Evolutionary conservation across 2,888 invertebrate species (phyloP), one percentile per base, ranked within the genome.

Genomic region (Strigamia crassipes): DNA sequence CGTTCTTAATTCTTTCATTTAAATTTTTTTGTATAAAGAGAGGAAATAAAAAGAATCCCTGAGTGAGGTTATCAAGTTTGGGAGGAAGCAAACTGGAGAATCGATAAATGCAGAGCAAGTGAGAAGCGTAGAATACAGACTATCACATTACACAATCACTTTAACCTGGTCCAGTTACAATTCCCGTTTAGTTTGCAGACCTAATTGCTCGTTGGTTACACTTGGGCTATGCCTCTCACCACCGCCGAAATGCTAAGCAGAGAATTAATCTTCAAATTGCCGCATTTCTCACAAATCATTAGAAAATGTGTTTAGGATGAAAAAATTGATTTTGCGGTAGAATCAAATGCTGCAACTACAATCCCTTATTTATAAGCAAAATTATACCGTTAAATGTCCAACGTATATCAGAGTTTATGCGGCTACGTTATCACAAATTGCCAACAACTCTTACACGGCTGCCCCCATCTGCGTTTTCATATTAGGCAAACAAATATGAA

Each of bases 81-180:
- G 66, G 66, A 66, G 66, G 51, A 51, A 51, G 66, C 66, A 66
- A 66, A 66, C 66, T 23, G 66, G 23, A 27, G 27, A n/a, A 66
- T 66, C 66, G 66, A 66, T 66, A 66, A 66, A 66, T 66, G 66
- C 66, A 66, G 66, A 66, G 66, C 66, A 66, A 27, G 66, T 66
- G 66, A 66, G 66, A 66, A 66, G 66, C 23, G 66, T 21, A 66
- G 66, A 66, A 66, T 66, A 66, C 66, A 66, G 66, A 66, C 66
- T 66, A 66, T 66, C 66, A 23, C 66, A 66, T 66, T 66, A 66
- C 66, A 66, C 66, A 66, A 66, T 66, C 66, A 66, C 66, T 66
- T 66, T 66, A 66, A 23, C 66, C 15, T 2, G 66, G 66, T 66
- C 66, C 66, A 66, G 66, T 66, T 66, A 66, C 66, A 66, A 66